A percentile compares a stretch with the other conserved stretches of the same genome.
Evolutionary conservation across 2,888 invertebrate species (phyloP).

Genomic region (Ectropis crepuscularia): DNA sequence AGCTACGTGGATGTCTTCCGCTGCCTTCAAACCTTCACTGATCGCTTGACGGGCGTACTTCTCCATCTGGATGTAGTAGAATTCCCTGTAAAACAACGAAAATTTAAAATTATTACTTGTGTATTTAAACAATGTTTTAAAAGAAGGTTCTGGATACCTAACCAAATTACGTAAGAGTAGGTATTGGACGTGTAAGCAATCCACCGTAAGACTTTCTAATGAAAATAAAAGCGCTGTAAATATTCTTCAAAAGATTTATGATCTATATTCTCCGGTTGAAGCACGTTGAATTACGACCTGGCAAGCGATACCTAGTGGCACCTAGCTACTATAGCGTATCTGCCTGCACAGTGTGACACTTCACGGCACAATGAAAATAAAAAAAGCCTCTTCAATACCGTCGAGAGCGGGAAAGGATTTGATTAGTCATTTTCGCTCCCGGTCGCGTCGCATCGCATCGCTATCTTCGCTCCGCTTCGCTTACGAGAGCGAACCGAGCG

Average conservation of each 20-base stretch:
- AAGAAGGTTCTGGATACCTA: too few relatives aligned
- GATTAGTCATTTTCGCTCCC: slow-evolving; percentile 83
- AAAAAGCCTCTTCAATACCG: slow-evolving; percentile 74
- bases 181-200: too few relatives aligned
- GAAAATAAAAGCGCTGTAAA: too few relatives aligned
- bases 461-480: slow-evolving; percentile 80
- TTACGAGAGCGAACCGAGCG: slow-evolving; percentile 74
- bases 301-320: slow-evolving; percentile 5
- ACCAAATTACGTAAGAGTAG: background rate
- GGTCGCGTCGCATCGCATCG: slow-evolving; percentile 70
- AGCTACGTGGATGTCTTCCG: slow-evolving; percentile 96
- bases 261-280: slow-evolving; percentile 21
- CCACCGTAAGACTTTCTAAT: too few relatives aligned
- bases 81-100: slow-evolving; percentile 91
- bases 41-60: slow-evolving; percentile 99
- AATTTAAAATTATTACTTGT: background rate
- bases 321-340: slow-evolving; percentile 24
- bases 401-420: slow-evolving; percentile 81
- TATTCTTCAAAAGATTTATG: too few relatives aligned
- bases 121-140: background rate
- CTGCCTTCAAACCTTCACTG: slow-evolving; percentile 96
- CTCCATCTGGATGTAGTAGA: slow-evolving; percentile 99
- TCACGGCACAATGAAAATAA: slow-evolving; percentile 80
- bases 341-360: slow-evolving; percentile 69
- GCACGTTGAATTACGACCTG: slow-evolving; percentile 33